phyloP scores from a whole-genome alignment of 2,888 invertebrate species.

The Agrenia bidenticulata region DNA sequence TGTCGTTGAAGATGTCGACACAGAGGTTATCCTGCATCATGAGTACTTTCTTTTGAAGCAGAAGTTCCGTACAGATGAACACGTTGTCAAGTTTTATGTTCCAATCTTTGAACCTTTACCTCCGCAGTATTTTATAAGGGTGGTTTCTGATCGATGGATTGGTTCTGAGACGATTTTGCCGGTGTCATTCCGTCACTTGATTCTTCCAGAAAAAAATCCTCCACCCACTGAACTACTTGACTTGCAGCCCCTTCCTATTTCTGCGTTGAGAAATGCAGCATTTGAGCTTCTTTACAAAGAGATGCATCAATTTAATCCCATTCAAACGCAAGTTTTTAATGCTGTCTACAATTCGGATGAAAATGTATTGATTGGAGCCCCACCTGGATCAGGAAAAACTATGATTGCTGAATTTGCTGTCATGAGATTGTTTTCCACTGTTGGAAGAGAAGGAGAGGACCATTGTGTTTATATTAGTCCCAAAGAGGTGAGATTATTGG shows the following conservation, averaged over 20 bases:
- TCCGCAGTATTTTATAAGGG: constrained; percentile 93
- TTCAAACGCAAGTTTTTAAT: constrained; percentile 97
- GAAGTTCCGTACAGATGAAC: constrained; percentile 92
- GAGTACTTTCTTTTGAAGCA: constrained; percentile 93
- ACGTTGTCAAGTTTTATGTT: constrained; percentile 94
- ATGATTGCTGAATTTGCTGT: constrained; percentile 96
- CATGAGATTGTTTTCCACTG: constrained; percentile 75
- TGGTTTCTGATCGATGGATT: constrained; percentile 88
- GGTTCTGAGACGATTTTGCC: constrained; percentile 94
- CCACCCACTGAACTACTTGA: constrained; percentile 97
- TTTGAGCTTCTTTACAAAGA: constrained; percentile 84
- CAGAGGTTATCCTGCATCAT: constrained; percentile 70
- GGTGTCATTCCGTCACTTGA: constrained; percentile 94
- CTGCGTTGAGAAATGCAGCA: constrained; percentile 81
- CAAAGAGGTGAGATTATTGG: constrained; percentile 63
- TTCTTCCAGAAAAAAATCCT: constrained; percentile 95
- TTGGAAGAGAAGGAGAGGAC: constrained; percentile 60
- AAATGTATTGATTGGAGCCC: constrained; percentile 93
- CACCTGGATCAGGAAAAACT: constrained; percentile 80
- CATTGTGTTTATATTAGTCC: constrained; percentile 89
- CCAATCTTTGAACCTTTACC: constrained; percentile 98
- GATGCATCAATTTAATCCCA: constrained; percentile 95
- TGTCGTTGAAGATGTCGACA: constrained; percentile 56
- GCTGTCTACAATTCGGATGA: constrained; percentile 98
- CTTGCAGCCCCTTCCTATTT: constrained; percentile 91